These are phyloP conservation scores for Babylonia areolata DNA, from an alignment of 1,140 invertebrate species.

Conservation along the genomic window DNA sequence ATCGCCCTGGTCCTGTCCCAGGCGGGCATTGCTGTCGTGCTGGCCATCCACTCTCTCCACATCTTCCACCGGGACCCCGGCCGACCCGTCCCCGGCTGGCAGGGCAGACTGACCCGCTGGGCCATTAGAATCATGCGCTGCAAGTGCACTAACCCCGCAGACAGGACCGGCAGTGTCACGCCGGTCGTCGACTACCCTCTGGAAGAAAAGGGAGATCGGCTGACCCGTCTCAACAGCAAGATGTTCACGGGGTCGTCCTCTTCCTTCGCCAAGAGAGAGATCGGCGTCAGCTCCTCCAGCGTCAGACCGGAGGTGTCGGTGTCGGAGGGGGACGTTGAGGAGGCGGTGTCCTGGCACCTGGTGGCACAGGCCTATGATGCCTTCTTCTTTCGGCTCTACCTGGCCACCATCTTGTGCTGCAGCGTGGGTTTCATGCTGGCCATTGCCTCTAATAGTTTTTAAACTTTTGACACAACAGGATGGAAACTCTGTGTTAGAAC, in stretches of 20 bases:
- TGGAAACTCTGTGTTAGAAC: not conserved
- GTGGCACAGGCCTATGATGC: slow-evolving; percentile 22
- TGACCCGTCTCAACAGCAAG: not conserved
- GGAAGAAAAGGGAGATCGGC: not conserved
- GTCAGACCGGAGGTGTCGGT: not conserved
- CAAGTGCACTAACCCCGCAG: not conserved
- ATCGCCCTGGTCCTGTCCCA: slow-evolving; percentile 29
- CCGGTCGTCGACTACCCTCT: not conserved
- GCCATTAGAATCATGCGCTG: not conserved
- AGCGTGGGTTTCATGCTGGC: slow-evolving; percentile 4
- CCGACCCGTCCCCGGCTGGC: slow-evolving; percentile 12
- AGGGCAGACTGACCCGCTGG: not conserved
- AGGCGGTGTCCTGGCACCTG: slow-evolving; percentile 24
- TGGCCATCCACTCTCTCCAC: slow-evolving; percentile 38
- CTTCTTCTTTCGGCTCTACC: slow-evolving; percentile 23
- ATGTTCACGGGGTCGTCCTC: not conserved
- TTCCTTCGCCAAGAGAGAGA: not conserved
- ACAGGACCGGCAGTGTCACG: not conserved
- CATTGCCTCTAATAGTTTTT: not conserved
- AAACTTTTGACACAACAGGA: not conserved
- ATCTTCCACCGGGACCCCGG: slow-evolving; percentile 29
- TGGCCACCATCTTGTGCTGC: not conserved
- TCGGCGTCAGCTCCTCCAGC: not conserved
- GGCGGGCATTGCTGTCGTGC: slow-evolving; percentile 24
- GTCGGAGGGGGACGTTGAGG: not conserved